Base-by-base conservation (phyloP, 2,888 invertebrate genomes). In the Anaspis maculata region DNA sequence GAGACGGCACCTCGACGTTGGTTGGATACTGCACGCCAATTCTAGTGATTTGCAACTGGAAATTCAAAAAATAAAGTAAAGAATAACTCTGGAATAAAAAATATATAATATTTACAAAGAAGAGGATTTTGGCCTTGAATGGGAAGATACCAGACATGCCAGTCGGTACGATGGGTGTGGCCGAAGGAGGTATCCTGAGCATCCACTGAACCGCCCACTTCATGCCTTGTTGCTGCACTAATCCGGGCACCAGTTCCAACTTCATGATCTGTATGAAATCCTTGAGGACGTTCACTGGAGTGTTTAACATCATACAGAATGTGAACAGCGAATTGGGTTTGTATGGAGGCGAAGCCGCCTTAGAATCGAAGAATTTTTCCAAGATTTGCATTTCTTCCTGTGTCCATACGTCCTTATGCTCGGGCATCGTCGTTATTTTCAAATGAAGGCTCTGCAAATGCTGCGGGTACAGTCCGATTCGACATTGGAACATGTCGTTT, bases 171-270 rank as follows among this genome's bases (percentile, higher is more conserved):
- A 92, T 85, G 31, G 83, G 87, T 15, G 78, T 74, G 16, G 84
- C 83, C 22, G 88, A 83, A 44, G 92, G 92, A 37, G 95, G 92
- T 50, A 92, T 86, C 34, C 94, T 78, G 59, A 95, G 74, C 66
- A 92, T 89, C 80, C 90, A 86, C 64, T 90, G 89, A 35, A 92
- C 82, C 26, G 80, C 75, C 95, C 95, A 96, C 54, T 86, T 87
- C 46, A 82, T 69, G 32, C 76, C 78, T 40, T 71, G 71, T 35
- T 75, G 74, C 39, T 76, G 76, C 2, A 71, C 69, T 7, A 77
- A 54, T 7, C 71, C 71, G 0, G 78, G 77, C 46, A 77, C 71
- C 53, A 78, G 52, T 47, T 78, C 77, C 25, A 78, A 49, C 13
- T 74, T 70, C 82, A 89, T 86, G 34, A 92, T 81, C 64, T 92